Evolutionary conservation across 30 jellyfish, hydroid and myxozoan species (phyloP), one percentile per base, ranked within the genome.

Genomic region (Turritopsis dohrnii): DNA sequence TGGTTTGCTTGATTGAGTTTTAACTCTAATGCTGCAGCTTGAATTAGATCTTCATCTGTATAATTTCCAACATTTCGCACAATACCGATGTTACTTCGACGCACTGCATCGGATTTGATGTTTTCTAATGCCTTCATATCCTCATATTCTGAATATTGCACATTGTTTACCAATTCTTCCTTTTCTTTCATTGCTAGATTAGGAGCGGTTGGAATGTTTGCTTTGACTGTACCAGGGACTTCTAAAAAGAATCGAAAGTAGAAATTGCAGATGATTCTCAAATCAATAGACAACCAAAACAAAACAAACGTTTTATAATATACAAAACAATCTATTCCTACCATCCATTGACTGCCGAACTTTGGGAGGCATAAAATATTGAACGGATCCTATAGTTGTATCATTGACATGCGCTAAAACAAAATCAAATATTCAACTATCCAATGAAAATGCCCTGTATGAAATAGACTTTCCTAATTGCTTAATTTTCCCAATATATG

Each of bases 21-120:
- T 27, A 69, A 7, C 30, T 69, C 77, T 69, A 69, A 0, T 19
- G 28, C 30, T 17, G 77, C 77, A 7, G 77, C 77, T 23, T 69
- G 28, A 7, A 69, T 69, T 7, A 69, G 77, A 19, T 69, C 77
- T 69, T 69, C 77, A 69, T 69, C 77, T n/a, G 77, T 69, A 69
- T 69, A 69, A 27, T 69, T 69, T 23, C 77, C 77, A 7, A 69
- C 77, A 9, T 69, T 69, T 23, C 77, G 16, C 22, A 69, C 77
- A n/a, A 69, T 27, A 21, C 30, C 30, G 30, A 69, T 69, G 19
- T 69, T 69, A 19, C 77, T 69, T 69, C 77, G 77, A 69, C 30
- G 31, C 16, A 69, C 30, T 69, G 77, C 77, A 69, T 69, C 77
- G 9, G 28, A 27, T 69, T 69, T 69, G 4, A n/a, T 27, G 77